Percentiles rank a stretch among this genome's conserved stretches.
phyloP scores from a whole-genome alignment of 2,888 invertebrate species.

The Hanleya hanleyi region DNA sequence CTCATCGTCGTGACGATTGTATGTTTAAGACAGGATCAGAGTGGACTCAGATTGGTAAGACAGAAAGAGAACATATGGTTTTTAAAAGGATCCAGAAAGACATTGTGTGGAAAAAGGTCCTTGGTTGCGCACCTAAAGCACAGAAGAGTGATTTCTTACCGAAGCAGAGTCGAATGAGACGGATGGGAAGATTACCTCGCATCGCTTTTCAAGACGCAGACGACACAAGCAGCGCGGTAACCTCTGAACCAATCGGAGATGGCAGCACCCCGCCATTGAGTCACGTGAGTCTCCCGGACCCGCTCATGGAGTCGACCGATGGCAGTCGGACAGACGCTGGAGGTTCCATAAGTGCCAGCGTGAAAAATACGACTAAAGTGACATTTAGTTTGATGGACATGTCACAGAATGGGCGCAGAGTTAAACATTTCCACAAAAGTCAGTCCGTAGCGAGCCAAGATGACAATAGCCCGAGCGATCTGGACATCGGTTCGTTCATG shows the following conservation, averaged over 20 bases:
- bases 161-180: too few relatives aligned
- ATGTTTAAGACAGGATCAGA: constrained; percentile 54
- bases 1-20: constrained; percentile 47
- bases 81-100: constrained; percentile 20
- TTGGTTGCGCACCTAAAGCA: background rate
- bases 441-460: constrained; percentile 41
- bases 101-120: constrained; percentile 19
- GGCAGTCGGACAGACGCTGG: background rate
- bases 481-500: constrained; percentile 47
- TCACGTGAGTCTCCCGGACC: background rate
- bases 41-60: constrained; percentile 59
- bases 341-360: too few relatives aligned
- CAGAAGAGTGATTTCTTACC: background rate
- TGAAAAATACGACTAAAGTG: background rate
- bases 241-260: background rate
- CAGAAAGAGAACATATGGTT: constrained; percentile 47
- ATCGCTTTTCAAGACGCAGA: background rate
- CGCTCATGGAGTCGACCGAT: background rate
- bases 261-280: background rate
- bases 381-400: background rate
- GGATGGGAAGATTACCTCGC: background rate
- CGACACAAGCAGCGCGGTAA: background rate
- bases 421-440: constrained; percentile 48
- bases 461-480: constrained; percentile 29
- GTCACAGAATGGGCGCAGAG: constrained; percentile 16